Evolutionary conservation across 2,797 vertebrate genomes (phyloP), one percentile per base, ranked within the genome.

Genomic region (Phataginus tricuspis): DNA sequence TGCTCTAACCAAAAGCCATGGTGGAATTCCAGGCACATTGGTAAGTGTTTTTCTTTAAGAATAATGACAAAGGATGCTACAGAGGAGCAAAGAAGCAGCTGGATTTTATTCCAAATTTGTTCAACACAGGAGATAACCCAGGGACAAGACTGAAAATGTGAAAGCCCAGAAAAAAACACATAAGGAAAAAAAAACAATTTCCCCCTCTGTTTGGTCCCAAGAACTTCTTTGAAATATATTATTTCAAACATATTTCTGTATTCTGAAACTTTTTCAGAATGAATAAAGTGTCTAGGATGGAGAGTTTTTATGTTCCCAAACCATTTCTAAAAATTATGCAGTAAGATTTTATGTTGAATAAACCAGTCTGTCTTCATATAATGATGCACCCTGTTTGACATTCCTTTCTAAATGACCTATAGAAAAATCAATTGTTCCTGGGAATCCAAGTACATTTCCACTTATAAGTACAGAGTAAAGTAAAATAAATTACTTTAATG

Each of bases 401-500:
- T 87, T 97, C 91, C 55, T 94, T 97, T 95, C 83, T 64, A 95
- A 96, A 96, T 57, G 95, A 97, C 96, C 96, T 97, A 86, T 71
- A 94, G 80, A 91, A 96, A 97, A 97, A 97, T 97, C 97, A 86
- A 74, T 97, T 92, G 94, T 97, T 97, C 93, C 83, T 91, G 53
- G 89, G 96, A 96, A 85, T 85, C 75, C 91, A 84, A 96, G 79
- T 85, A 87, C 91, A 80, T 91, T 93, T 95, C 88, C 86, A 96
- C 83, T 82, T 92, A 31, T 19, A 94, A 91, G n/a, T 85, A 69
- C 57, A 90, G 91, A 89, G 75, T 74, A 72, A 93, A 96, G 45
- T 90, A 68, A 94, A 97, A 95, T 63, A 72, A 80, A 96, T 94
- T 90, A 72, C 59, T 91, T 88, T 68, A 95, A 59, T 90, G 93